Evolutionary conservation across 2,797 vertebrate genomes (phyloP), one percentile per base, ranked within the genome.

Genomic region (Pipistrellus pipistrellus): DNA sequence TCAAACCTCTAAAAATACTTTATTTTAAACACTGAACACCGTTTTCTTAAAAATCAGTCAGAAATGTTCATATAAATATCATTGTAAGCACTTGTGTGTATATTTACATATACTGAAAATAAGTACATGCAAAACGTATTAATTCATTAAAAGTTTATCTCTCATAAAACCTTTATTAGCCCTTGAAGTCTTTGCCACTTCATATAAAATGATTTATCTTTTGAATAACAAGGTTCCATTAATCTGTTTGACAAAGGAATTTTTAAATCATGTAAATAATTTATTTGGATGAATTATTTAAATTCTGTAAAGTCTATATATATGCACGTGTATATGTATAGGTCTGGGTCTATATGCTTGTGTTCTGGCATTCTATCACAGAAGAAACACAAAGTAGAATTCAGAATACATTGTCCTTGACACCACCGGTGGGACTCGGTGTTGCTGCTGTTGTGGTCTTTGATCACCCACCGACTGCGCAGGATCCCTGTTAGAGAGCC

Each of bases 131-230:
- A 92, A 95, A 95, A 95, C 97, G 64, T 95, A 95, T 92, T 95
- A 96, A 95, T 97, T 97, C 93, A 96, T 97, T 95, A 95, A 96
- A 97, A 97, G 97, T 97, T 97, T 95, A 95, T 95, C 93, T 96
- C 97, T 95, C 94, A 95, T 97, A 96, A 97, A 97, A 97, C 75
- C 94, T 97, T 96, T 97, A 97, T 97, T 96, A 97, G 96, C 91
- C 97, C 96, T 97, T 95, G 95, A 97, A 96, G 88, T 93, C 96
- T 97, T 97, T 94, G 85, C 95, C 94, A 97, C 90, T 96, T 97
- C 96, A 95, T 96, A 96, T 95, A 97, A 97, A 97, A 97, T 97
- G 96, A 97, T 97, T 97, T 96, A 97, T 97, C 96, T 97, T 97
- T 97, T 96, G 96, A 97, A 97, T 97, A 97, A 95, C 95, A 97